phyloP scores from a whole-genome alignment of 1,140 invertebrate species.

The Batillaria attramentaria region DNA sequence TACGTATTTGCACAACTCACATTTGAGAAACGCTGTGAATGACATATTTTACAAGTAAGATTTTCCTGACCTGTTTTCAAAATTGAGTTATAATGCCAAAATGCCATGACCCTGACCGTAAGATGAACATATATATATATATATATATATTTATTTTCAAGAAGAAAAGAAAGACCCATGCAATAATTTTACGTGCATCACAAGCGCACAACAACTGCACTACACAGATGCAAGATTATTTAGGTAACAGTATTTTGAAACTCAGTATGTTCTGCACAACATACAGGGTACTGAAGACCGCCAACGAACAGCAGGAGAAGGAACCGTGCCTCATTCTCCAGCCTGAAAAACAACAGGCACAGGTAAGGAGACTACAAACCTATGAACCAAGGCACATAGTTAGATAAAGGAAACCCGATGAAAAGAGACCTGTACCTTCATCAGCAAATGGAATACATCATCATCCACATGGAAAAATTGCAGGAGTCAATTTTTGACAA shows the following conservation, averaged over 20 bases:
- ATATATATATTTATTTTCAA: neutral
- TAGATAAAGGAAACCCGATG: too few relatives aligned
- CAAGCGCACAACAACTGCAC: neutral
- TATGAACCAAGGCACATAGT: neutral
- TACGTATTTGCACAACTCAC: neutral
- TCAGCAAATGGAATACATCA: neutral
- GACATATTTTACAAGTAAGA: too few relatives aligned
- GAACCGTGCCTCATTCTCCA: slow-evolving; percentile 72
- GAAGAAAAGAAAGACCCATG: neutral
- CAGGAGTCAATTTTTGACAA: neutral
- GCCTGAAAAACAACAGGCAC: slow-evolving; percentile 50
- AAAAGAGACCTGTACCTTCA: too few relatives aligned
- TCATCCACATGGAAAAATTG: neutral
- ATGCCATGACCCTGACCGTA: neutral
- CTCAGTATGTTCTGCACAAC: too few relatives aligned
- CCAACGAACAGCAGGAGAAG: slow-evolving; percentile 70
- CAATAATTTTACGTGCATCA: neutral
- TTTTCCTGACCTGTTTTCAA: too few relatives aligned
- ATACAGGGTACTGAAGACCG: slow-evolving; percentile 72
- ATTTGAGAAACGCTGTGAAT: neutral
- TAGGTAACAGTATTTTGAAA: too few relatives aligned
- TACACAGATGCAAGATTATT: neutral
- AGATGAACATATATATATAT: neutral
- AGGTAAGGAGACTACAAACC: neutral
- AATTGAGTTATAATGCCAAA: neutral